Evolutionary conservation across 2,797 vertebrate genomes (phyloP).

Genomic region (Mormyrops attenuatus): DNA sequence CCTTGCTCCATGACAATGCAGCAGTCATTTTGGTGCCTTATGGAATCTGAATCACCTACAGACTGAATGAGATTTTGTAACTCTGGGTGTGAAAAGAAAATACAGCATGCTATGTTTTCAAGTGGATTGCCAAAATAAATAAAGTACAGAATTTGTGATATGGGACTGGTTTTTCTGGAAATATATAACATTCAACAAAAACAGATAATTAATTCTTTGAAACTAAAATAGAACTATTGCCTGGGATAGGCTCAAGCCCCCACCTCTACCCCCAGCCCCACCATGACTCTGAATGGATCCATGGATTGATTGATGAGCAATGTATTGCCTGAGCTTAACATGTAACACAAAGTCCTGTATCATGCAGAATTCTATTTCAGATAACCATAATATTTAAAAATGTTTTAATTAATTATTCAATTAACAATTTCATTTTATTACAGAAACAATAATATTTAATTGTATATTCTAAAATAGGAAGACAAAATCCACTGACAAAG

Average conservation of each 20-base stretch:
- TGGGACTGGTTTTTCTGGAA: not conserved
- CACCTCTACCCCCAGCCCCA: not conserved
- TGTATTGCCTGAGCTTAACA: not conserved
- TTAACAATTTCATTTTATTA: too few relatives aligned
- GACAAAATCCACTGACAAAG: not conserved
- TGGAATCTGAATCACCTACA: not conserved
- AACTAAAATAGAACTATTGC: not conserved
- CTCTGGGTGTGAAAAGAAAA: not conserved
- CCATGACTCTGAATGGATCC: not conserved
- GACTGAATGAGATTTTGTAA: not conserved
- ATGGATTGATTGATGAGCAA: not conserved
- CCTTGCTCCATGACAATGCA: not conserved
- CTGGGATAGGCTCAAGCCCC: not conserved
- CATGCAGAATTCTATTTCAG: not conserved
- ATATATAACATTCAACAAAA: not conserved
- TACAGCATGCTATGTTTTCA: not conserved
- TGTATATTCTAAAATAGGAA: not conserved
- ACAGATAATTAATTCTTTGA: not conserved
- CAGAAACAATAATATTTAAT: too few relatives aligned
- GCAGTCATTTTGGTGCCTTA: not conserved
- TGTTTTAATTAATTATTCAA: too few relatives aligned
- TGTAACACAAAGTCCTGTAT: not conserved
- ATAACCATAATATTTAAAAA: too few relatives aligned
- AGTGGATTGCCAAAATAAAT: not conserved
- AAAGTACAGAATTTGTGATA: not conserved